Evolutionary conservation across 2,888 invertebrate species (phyloP), one percentile per base, ranked within the genome.

Genomic region (Timandra comae): DNA sequence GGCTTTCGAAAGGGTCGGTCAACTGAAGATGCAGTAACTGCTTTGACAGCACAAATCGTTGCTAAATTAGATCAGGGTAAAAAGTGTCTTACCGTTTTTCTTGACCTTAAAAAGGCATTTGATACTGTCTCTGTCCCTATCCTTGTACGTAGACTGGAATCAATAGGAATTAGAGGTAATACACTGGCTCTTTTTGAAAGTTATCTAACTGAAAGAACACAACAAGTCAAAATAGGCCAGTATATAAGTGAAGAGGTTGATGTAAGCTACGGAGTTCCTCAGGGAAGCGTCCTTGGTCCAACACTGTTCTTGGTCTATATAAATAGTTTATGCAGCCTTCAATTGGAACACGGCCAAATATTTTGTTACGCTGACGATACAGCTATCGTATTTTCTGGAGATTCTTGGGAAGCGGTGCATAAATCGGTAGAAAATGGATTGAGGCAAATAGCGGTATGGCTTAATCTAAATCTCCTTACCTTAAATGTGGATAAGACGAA

Each of bases 1-100:
- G 35, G 30, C 10, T 35, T 30, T 16, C 29, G 35, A 27, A 26
- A 12, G n/a, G 21, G 13, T 2, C 12, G 3, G 11, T 35, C 21
- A 4, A 35, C 35, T 3, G 28, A 28, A n/a, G 28, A 33, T 12
- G 33, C 33, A 12, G 28, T 24, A 7, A 7, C 16, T 11, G 11
- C 6, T 5, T 12, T 33, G 4, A 24, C 3, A 4, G 8, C 9
- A 4, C 3, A 3, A 2, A n/a, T 35, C 2, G 21, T 9, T 6
- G 8, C 25, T 10, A 26, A 26, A n/a, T 2, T 34, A 7, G 29
- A 29, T 9, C 12, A 25, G 3, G 25, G 21, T 8, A 12, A 26
- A 7, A 34, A 29, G 26, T 25, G 11, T 9, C 3, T 29, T 8
- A 19, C 12, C 6, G 20, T 34, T 2, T 34, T 34, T 27, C 12